Conservation (phyloP, 2,797 vertebrate species). For the Chelon labrosus region DNA sequence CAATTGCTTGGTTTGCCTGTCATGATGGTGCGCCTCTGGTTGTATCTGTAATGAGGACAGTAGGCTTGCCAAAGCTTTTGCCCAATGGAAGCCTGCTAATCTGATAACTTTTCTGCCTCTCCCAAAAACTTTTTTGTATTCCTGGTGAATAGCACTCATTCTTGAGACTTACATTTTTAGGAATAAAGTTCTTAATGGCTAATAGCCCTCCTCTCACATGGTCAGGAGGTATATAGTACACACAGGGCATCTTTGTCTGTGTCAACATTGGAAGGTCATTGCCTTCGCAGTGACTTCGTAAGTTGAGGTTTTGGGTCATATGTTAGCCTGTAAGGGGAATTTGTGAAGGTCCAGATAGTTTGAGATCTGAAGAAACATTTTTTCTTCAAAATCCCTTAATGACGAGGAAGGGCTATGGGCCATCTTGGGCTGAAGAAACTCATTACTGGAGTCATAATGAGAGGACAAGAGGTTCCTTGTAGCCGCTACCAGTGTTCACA, state of each 20-base stretch:
- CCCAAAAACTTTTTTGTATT: conserved; percentile 34
- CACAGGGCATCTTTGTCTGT: conserved; percentile 45
- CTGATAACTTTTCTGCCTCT: background rate
- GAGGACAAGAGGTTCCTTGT: conserved; percentile 62
- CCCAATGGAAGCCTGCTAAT: background rate
- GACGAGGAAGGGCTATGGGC: conserved; percentile 29
- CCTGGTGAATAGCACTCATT: conserved; percentile 30
- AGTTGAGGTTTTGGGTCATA: conserved; percentile 30
- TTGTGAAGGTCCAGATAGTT: conserved; percentile 34
- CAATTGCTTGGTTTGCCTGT: too few relatives aligned
- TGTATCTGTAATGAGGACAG: conserved; percentile 22
- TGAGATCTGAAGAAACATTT: conserved; percentile 51
- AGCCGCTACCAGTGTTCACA: conserved; percentile 34
- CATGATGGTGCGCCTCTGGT: too few relatives aligned
- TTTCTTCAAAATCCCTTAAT: conserved; percentile 56
- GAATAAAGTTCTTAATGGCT: conserved; percentile 37
- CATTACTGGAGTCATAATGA: conserved; percentile 42
- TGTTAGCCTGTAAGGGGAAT: conserved; percentile 9
- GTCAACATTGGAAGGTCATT: conserved; percentile 24
- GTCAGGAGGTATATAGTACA: background rate
- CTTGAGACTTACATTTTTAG: conserved; percentile 39
- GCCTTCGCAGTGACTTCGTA: conserved; percentile 6
- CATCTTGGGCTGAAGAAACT: conserved; percentile 38
- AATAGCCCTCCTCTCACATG: conserved; percentile 11
- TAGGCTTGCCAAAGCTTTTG: conserved; percentile 8